Evolutionary conservation across 2,113 vertebrate genomes (phyloP).

Genomic region (Caretta caretta): DNA sequence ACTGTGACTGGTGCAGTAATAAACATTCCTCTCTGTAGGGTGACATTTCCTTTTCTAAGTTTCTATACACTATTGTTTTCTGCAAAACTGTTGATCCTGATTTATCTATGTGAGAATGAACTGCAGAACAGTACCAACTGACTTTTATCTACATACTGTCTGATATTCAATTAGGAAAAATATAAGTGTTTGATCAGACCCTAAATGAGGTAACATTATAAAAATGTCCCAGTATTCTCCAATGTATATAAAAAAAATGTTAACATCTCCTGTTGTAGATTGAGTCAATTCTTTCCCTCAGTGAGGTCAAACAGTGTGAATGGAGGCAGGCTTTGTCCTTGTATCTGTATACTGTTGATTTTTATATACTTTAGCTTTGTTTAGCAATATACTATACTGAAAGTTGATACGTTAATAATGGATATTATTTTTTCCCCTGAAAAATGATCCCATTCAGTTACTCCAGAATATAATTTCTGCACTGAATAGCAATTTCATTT

Average conservation of each 20-base stretch:
- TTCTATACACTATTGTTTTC: background rate
- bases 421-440: background rate
- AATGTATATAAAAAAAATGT: background rate
- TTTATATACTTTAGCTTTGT: background rate
- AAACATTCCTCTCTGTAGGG: background rate
- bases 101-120: background rate
- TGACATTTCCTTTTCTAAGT: background rate
- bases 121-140: background rate
- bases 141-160: background rate
- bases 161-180: background rate
- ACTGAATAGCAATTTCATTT: background rate
- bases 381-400: background rate
- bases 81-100: conserved; percentile 11
- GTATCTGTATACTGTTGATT: background rate
- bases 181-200: background rate
- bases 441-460: background rate
- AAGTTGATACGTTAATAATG: background rate
- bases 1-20: background rate
- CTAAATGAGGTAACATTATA: background rate
- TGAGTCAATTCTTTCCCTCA: background rate
- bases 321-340: background rate
- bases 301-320: background rate
- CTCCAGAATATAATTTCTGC: accelerated
- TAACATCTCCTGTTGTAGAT: background rate
- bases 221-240: conserved; percentile 26